Percentiles rank a stretch among this genome's conserved stretches.
These are phyloP conservation scores for Acanthis flammea DNA, from an alignment of 2,797 vertebrate genomes.

Conservation along the genomic window DNA sequence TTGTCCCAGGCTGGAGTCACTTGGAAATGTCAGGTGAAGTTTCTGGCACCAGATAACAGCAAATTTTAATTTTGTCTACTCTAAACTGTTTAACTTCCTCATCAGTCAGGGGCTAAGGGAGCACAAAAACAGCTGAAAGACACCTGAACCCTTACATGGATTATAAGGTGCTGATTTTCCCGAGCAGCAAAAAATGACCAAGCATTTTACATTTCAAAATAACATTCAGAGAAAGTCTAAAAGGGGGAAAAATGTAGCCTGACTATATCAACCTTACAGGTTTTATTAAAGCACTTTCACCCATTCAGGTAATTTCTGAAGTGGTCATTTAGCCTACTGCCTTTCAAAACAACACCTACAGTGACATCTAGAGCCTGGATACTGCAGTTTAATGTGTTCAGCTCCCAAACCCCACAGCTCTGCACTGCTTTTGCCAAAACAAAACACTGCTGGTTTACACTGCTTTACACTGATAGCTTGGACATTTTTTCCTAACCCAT, in stretches of 20 bases:
- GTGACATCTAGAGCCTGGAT: conserved; percentile 56
- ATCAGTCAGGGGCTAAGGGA: background rate
- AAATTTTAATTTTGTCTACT: background rate
- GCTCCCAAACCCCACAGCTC: background rate
- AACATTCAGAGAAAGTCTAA: background rate
- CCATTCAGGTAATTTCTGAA: background rate
- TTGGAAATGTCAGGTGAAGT: background rate
- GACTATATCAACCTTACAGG: background rate
- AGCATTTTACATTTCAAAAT: background rate
- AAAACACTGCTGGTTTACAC: background rate
- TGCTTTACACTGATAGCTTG: background rate
- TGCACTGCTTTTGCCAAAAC: background rate
- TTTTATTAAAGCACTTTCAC: background rate
- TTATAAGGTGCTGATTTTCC: background rate
- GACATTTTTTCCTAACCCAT: background rate
- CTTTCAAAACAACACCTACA: conserved; percentile 20
- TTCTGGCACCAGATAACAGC: background rate
- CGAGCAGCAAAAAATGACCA: background rate
- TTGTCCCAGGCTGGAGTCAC: background rate
- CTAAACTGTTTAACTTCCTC: background rate
- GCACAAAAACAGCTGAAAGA: background rate
- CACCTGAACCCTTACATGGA: background rate
- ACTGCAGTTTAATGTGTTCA: background rate
- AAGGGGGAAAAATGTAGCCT: background rate
- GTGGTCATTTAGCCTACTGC: background rate